phyloP scores from a whole-genome alignment of 2,797 vertebrate genomes.

The Tragopan temminckii region DNA sequence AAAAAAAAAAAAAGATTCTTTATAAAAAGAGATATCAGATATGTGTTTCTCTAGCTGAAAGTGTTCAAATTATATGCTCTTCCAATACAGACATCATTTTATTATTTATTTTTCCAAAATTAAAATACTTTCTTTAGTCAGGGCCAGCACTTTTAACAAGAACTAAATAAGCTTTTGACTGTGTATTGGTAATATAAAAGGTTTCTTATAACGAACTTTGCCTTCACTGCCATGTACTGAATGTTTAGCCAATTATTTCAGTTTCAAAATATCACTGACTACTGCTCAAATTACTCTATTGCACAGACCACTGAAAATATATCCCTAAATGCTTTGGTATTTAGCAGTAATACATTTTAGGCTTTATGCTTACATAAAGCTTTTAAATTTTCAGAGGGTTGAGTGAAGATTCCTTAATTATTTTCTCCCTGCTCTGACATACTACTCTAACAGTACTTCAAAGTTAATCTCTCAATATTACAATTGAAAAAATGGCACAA shows the following conservation, averaged over 20 bases:
- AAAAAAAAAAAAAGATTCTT: neutral
- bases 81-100: neutral
- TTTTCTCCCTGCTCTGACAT: neutral
- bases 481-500: neutral
- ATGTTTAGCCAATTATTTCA: neutral
- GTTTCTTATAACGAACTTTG: neutral
- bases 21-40: neutral
- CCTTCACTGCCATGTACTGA: neutral
- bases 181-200: neutral
- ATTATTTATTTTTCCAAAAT: neutral
- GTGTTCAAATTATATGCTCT: neutral
- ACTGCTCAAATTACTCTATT: neutral
- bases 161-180: neutral
- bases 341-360: neutral
- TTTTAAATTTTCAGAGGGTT: neutral
- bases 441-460: neutral
- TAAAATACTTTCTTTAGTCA: neutral
- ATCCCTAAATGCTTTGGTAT: neutral
- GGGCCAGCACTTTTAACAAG: neutral
- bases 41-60: neutral
- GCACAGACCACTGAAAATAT: neutral
- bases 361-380: neutral
- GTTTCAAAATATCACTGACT: neutral
- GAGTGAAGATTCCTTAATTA: neutral
- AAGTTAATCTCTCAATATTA: neutral